Base-by-base conservation (phyloP, 2,113 vertebrate species). In the Pantherophis guttatus region DNA sequence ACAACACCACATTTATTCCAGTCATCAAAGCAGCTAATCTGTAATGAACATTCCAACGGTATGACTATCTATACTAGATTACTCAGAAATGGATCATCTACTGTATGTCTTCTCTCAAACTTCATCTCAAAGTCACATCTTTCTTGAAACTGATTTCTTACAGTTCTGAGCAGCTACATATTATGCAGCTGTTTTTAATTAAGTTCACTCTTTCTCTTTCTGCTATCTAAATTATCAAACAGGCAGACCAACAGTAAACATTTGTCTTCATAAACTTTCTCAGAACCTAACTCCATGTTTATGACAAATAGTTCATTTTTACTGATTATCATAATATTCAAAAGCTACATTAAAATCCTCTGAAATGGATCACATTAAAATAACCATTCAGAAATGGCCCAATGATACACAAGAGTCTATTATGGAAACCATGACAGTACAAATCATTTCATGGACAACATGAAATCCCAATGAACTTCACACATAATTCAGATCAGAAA, bases 381-480 rank as follows among this genome's bases (percentile, higher is more conserved):
- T 52, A 95, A 93, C 24, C 92, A 65, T n/a, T 9, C 0, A 0
- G 88, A 9, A 94, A 17, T 33, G 2, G 1, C 52, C 91, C 87
- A 93, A 93, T 86, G 33, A 86, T 29, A 93, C 86, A 88, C 91
- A 95, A 93, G 75, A 95, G 95, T 91, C 53, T 89, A 5, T 48
- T 94, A 86, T 95, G 95, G 15, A 75, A 96, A 96, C 92, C 94
- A 95, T 87, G 94, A 92, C 81, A 86, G 65, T 94, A 92, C 94
- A 96, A 95, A 93, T 85, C 94, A 52, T 91, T 88, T 93, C 81
- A 95, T 59, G 86, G 91, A 92, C 93, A 92, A 96, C 92, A 95
- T 88, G 90, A 92, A 94, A 94, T 23, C 92, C 8, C 13, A 93
- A 0, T 0, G 70, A 54, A 89, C 88, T 94, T 94, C 65, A 91